phyloP scores from a whole-genome alignment of 1,140 invertebrate species.

The Atta cephalotes region DNA sequence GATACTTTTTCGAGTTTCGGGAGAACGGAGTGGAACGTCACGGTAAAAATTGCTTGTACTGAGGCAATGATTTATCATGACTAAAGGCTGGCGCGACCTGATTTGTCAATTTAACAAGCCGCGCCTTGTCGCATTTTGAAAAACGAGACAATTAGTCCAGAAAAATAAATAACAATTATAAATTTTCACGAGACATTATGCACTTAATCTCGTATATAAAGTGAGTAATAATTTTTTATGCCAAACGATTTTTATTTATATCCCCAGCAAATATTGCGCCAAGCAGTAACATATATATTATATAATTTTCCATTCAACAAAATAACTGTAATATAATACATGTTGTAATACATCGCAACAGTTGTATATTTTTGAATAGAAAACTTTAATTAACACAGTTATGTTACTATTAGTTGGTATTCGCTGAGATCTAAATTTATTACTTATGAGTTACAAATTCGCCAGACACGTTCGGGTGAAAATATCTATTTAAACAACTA shows the following conservation, averaged over 20 bases:
- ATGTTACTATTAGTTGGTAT: too few species aligned
- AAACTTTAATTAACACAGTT: too few species aligned
- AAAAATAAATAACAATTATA: slow-evolving; percentile 14
- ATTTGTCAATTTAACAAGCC: slow-evolving; percentile 56
- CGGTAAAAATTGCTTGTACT: slow-evolving; percentile 26
- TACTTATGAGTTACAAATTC: not conserved
- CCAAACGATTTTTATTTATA: not conserved
- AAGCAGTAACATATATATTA: too few species aligned
- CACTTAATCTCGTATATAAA: not conserved
- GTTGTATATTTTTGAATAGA: too few species aligned
- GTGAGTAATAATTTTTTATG: not conserved
- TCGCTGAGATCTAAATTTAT: not conserved
- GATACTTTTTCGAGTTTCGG: slow-evolving; percentile 45
- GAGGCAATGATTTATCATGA: slow-evolving; percentile 38
- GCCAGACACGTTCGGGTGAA: not conserved
- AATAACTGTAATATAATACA: too few species aligned
- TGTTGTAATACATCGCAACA: too few species aligned
- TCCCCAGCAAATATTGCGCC: too few species aligned
- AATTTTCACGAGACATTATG: not conserved
- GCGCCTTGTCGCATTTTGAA: slow-evolving; percentile 1
- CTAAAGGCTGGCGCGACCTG: not conserved
- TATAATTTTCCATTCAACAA: too few species aligned
- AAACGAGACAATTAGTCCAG: slow-evolving; percentile 37
- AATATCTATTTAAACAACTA: too few species aligned
- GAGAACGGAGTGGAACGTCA: slow-evolving; percentile 5